Base-by-base conservation (phyloP, 2,797 vertebrate genomes). In the Amblyraja radiata region DNA sequence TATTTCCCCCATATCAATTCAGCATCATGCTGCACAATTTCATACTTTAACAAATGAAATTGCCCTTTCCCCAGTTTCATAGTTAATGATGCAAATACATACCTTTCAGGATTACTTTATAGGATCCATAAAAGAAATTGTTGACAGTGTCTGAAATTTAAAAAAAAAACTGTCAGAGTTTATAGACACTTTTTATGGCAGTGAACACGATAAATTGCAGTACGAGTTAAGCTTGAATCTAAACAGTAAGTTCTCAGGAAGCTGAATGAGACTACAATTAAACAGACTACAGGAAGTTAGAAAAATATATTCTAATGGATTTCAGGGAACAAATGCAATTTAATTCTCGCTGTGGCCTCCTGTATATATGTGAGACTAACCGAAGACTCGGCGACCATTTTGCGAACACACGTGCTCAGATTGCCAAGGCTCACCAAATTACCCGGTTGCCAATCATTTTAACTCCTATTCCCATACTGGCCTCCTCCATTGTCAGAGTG, bases 121-220 rank as follows among this genome's bases (percentile, higher is more conserved):
- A 95, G 94, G 95, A 95, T 95, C 95, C 96, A 96, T 96, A 96
- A 96, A 96, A 94, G 94, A 95, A 93, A 94, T 95, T 94, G n/a
- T n/a, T 14, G 25, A 54, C 25, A 46, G 6, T 76, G 25, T 25
- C 90, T 76, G 71, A 76, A 92, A 92, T 76, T 25, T 8, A 68
- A 88, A 23, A 32, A 68, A 11, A 14, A 32, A 2, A 78, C 32
- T 16, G 8, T 78, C 32, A 68, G 63, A n/a, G 25, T 28, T 88
- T 88, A 68, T 68, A 88, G 32, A n/a, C 63, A 88, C 84, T 9
- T 68, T 36, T 68, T 23, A 36, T 36, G 1, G 36, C 16, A 88
- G 36, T 36, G 7, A 36, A 9, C 65, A n/a, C 14, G 18, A n/a
- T 65, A 86, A 86, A 63, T 25, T 61, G 1, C 14, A n/a, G 25